Base-by-base conservation (phyloP, 2,113 vertebrate species). In the Poeciliopsis retropinna region DNA sequence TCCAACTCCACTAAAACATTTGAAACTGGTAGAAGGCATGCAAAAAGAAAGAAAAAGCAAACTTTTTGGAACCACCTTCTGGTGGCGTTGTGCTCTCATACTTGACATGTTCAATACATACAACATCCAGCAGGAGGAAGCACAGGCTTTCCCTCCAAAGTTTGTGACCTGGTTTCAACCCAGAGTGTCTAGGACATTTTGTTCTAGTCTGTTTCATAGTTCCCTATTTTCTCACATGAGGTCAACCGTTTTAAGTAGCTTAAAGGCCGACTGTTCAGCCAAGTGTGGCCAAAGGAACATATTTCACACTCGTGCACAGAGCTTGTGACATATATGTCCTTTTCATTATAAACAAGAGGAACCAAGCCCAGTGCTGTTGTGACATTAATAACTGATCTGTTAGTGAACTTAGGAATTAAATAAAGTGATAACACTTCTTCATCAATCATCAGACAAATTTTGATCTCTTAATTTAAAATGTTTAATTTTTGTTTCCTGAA, bases 171-270 rank as follows among this genome's bases (percentile, higher is more conserved):
- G 90, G 75, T 93, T 95, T 91, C 39, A 78, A 32, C 64, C 70
- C 63, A 60, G 73, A 73, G 85, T 64, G 85, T 92, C 91, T 92
- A 77, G 94, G 78, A 94, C 94, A 94, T 92, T 92, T 79, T 95
- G 94, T 95, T 92, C 93, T 91, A 11, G 86, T 90, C 80, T 88
- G 81, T 69, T 79, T 77, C 73, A 73, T 80, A 37, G 57, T 83
- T 76, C 85, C 80, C 62, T 62, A 60, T 87, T 85, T 73, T 73
- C 83, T 91, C 83, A 86, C 85, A 88, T 73, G 78, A 86, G 86
- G 88, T 87, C 88, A 89, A 85, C 67, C 63, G 64, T 73, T 84
- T 80, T 81, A 85, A 87, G 87, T 77, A 72, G 81, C 78, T 85
- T 80, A 79, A 68, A 75, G 65, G 79, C 47, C 34, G 41, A 76